Evolutionary conservation across 2,888 invertebrate species (phyloP).

Genomic region (Unio pictorum): DNA sequence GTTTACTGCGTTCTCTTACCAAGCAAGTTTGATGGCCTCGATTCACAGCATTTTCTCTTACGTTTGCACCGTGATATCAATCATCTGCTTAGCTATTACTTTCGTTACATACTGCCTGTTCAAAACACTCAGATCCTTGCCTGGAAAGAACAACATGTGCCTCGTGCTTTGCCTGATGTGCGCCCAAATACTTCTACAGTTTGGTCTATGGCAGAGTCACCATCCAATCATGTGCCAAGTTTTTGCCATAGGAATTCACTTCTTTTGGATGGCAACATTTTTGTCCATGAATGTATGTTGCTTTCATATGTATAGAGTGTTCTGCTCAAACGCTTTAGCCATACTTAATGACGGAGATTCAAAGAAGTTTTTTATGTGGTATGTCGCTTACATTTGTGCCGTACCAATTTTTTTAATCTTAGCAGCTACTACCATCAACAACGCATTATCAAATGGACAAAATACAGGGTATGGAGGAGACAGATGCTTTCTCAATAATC

Average conservation of each 20-base stretch:
- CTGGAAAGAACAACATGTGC: conserved; percentile 44
- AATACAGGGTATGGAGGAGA: conserved; percentile 31
- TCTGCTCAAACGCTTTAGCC: neutral
- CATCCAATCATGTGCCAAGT: conserved; percentile 11
- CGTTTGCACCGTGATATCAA: conserved; percentile 25
- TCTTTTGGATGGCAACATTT: conserved; percentile 43
- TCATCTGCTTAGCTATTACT: conserved; percentile 28
- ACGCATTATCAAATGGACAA: conserved; percentile 9
- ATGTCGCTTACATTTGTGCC: conserved; percentile 16
- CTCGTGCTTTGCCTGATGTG: conserved; percentile 29
- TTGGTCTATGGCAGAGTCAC: conserved; percentile 18
- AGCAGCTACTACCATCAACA: conserved; percentile 10
- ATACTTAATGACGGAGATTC: neutral
- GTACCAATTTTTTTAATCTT: conserved; percentile 16
- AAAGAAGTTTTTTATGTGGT: conserved; percentile 2
- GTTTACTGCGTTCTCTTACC: too few relatives aligned
- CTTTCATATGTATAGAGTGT: conserved; percentile 32
- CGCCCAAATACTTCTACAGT: conserved; percentile 34
- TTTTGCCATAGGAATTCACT: conserved; percentile 35
- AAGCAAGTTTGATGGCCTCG: neutral
- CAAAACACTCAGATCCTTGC: conserved; percentile 27
- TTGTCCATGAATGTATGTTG: conserved; percentile 40
- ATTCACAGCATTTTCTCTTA: conserved; percentile 10
- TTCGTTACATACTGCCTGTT: conserved; percentile 40
- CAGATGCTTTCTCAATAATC: conserved; percentile 24